Evolutionary conservation across 2,113 vertebrate genomes (phyloP), one percentile per base, ranked within the genome.

Genomic region (Nettapus auritus): DNA sequence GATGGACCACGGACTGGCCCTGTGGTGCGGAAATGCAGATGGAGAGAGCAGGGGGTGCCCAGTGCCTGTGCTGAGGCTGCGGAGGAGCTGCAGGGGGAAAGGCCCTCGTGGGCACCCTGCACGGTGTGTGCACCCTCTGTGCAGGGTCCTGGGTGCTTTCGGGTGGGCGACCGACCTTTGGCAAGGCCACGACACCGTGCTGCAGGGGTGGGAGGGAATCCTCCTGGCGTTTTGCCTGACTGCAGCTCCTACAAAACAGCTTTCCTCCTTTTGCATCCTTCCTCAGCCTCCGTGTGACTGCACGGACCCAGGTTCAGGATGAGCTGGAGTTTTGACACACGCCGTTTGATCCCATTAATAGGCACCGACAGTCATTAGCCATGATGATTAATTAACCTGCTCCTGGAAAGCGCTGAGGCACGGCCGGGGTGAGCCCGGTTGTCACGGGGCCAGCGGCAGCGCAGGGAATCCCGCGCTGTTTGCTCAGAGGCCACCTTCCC

Each of bases 191-290:
- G 48, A 50, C n/a, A 26, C 42, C 4, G 13, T 62, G 86, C 80
- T 62, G 9, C 20, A 48, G 20, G 46, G 46, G 22, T 21, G 46
- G 46, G 55, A 46, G 50, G 56, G 53, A 68, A 50, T 60, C 62
- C 15, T 10, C 56, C 42, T 1, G 0, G n/a, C 10, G 9, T 11
- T 71, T 6, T 0, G 12, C 53, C 69, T 53, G 25, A 2, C 53
- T 71, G 77, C 74, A 48, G 86, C 81, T 89, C 96, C 89, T 95
- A 73, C 92, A 67, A 94, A 96, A 92, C 93, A 86, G 96, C 94
- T 95, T 88, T 92, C 82, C 96, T 94, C 76, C 94, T 92, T 77
- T 8, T 9, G 42, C 86, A 75, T 78, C 88, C 84, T 90, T 62
- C 90, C 82, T 29, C 57, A 68, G 71, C 55, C 79, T 70, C 69